Evolutionary conservation across 35 echinoderm and acorn worm genomes (phyloP).

Genomic region (Patiria miniata): DNA sequence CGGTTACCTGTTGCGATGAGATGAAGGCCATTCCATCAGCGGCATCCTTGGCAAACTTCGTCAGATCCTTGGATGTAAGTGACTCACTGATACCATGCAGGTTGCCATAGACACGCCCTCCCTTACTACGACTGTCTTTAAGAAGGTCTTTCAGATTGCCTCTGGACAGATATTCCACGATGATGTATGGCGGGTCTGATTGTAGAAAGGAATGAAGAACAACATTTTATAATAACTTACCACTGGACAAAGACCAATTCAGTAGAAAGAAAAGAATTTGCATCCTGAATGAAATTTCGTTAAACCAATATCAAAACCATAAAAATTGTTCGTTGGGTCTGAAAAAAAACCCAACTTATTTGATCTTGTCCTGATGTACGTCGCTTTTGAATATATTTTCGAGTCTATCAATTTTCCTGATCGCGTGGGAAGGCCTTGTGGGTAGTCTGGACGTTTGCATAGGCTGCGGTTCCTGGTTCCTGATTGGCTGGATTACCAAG

Average conservation of each 20-base stretch:
- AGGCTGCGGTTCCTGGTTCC: neutral
- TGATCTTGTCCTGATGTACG: no score
- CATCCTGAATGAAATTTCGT: no score
- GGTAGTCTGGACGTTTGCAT: neutral
- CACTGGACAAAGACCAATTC: no score
- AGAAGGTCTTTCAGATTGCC: conserved; percentile 22
- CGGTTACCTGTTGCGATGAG: neutral
- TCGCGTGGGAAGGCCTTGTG: conserved; percentile 3
- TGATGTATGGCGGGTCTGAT: conserved; percentile 22
- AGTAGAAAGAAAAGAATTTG: no score
- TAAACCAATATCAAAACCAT: no score
- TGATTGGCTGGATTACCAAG: no score
- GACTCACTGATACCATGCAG: neutral
- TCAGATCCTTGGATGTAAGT: neutral
- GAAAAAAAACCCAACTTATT: no score
- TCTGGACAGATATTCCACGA: conserved; percentile 33
- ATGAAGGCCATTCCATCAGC: conserved; percentile 23
- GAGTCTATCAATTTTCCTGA: no score
- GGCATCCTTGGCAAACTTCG: conserved; percentile 8
- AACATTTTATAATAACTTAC: no score
- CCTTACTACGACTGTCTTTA: neutral
- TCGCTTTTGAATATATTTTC: no score
- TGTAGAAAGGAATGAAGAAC: no score
- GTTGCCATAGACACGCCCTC: neutral
- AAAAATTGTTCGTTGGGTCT: no score